phyloP scores from a whole-genome alignment of 1,140 invertebrate genomes.

The Heliconius congener region DNA sequence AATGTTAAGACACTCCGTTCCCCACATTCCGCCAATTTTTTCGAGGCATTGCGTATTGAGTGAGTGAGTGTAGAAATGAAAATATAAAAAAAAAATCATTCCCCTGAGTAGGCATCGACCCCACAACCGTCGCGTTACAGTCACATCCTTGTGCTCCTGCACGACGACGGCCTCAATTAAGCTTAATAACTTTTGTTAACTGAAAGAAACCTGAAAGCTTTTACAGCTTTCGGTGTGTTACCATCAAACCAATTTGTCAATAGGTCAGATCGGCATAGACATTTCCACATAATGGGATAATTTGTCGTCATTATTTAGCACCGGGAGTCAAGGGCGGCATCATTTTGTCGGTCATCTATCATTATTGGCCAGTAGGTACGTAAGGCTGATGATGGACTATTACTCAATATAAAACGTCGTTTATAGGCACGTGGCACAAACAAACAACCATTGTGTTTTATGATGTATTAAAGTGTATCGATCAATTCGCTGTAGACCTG shows the following conservation, averaged over 20 bases:
- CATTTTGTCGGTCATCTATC: conserved; percentile 56
- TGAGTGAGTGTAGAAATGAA: too few relatives aligned
- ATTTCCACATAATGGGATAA: conserved; percentile 53
- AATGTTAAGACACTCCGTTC: too few relatives aligned
- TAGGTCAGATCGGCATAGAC: conserved; percentile 43
- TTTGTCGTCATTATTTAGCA: conserved; percentile 64
- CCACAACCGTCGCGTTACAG: too few relatives aligned
- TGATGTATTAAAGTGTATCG: conserved; percentile 37
- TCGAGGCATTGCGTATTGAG: too few relatives aligned
- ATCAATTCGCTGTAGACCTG: neutral
- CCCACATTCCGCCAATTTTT: too few relatives aligned
- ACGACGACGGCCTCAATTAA: too few relatives aligned
- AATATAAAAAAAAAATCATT: too few relatives aligned
- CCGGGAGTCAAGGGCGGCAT: conserved; percentile 53
- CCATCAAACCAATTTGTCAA: conserved; percentile 41
- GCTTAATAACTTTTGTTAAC: neutral
- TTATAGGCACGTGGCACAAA: conserved; percentile 24
- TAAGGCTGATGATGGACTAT: conserved; percentile 41
- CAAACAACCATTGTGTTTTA: conserved; percentile 33
- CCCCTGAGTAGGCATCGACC: too few relatives aligned
- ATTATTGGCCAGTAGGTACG: conserved; percentile 53
- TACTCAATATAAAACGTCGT: conserved; percentile 16
- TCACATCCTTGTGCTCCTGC: too few relatives aligned
- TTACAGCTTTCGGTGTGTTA: conserved; percentile 40
- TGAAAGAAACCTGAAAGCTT: conserved; percentile 15